phyloP scores from a whole-genome alignment of 2,888 invertebrate genomes.

The Yponomeuta plumbellus region DNA sequence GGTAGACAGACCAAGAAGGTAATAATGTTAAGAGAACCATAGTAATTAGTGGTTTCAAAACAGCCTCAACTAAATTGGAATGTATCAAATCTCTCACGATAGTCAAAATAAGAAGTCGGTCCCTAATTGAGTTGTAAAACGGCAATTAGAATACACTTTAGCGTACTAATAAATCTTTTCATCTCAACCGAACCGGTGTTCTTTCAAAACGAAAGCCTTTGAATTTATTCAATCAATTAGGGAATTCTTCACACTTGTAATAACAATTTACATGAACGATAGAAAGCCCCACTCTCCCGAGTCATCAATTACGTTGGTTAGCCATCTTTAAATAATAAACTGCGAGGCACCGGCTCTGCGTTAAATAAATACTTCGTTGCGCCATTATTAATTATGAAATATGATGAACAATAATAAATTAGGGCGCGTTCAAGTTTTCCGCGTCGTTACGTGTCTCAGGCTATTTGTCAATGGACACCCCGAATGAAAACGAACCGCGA shows the following conservation, averaged over 20 bases:
- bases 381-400: conserved; percentile 46
- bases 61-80: not conserved
- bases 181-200: conserved; percentile 52
- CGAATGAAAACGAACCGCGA: conserved; percentile 15
- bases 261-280: conserved; percentile 29
- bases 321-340: conserved; percentile 35
- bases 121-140: conserved; percentile 44
- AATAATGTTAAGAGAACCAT: not conserved
- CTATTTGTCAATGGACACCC: conserved; percentile 36
- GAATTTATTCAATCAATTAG: conserved; percentile 68
- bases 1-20: too few relatives aligned
- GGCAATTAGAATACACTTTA: conserved; percentile 55
- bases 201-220: conserved; percentile 40
- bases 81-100: conserved; percentile 38
- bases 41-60: conserved; percentile 10
- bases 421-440: conserved; percentile 23
- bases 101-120: conserved; percentile 22
- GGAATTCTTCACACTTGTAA: conserved; percentile 57
- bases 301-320: conserved; percentile 40
- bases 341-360: conserved; percentile 31
- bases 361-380: conserved; percentile 22
- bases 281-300: conserved; percentile 16
- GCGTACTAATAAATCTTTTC: conserved; percentile 55
- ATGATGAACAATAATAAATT: conserved; percentile 52
- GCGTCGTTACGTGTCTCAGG: conserved; percentile 29